Evolutionary conservation across 2,888 invertebrate genomes (phyloP), one percentile per base, ranked within the genome.

Genomic region (Eucriotettix oculatus): DNA sequence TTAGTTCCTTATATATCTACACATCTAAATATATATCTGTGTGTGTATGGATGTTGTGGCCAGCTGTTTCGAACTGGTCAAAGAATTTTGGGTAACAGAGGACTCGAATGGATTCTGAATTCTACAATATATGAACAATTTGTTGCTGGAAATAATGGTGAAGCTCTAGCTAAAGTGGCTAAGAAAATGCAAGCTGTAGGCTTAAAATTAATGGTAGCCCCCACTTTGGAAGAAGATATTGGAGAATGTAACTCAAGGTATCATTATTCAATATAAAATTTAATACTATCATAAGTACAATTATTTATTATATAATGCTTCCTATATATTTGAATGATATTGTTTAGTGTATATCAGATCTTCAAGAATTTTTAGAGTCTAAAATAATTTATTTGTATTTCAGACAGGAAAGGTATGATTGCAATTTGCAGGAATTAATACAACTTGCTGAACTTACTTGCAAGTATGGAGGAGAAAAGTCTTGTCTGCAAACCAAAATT

Each of bases 121-220:
- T 69, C 69, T 16, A 73, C 74, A 9, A 66, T 76, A 17, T 76
- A 75, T 64, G 70, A 72, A 9, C 77, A 77, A 65, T 77, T 76
- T 68, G 75, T 77, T 42, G 75, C 72, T 9, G 75, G 75, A n/a
- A 72, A 73, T 17, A 69, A 65, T 10, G 60, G 64, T 1, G 58
- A 62, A 0, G 68, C 71, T 11, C 66, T 76, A 57, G 58, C 62
- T 11, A 52, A 54, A 10, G 69, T 68, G 0, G 68, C 71, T 1
- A 55, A 57, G 1, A 57, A 62, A n/a, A 63, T 74, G 14, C 66
- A 67, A 56, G 58, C 63, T 7, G 64, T 66, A 3, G 71, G 71
- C 3, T 67, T 75, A 10, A 66, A 70, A 10, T 67, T 74, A 0
- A 70, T 75, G 68, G 66, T 75, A 10, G 71, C 71, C 16, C 71